phyloP scores from a whole-genome alignment of 2,113 vertebrate genomes.

The Lontra canadensis region DNA sequence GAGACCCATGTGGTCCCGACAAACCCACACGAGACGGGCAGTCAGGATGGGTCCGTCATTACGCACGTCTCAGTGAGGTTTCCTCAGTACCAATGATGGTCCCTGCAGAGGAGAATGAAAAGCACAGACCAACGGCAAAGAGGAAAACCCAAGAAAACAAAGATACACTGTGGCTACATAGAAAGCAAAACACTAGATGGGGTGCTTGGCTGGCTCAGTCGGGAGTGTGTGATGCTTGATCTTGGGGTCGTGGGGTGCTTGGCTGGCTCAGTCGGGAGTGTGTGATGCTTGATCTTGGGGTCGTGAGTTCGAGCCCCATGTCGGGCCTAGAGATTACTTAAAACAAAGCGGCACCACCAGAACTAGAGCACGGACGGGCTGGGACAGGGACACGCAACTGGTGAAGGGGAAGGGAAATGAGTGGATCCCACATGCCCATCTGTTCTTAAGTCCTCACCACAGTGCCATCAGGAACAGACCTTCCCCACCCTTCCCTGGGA shows the following conservation, averaged over 20 bases:
- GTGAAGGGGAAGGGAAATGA: fast-evolving
- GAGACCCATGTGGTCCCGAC: neutral
- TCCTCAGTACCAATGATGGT: fast-evolving
- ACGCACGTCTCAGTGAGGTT: fast-evolving
- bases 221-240: neutral
- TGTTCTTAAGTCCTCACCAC: fast-evolving
- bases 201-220: neutral
- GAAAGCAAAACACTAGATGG: neutral
- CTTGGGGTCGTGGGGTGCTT: neutral
- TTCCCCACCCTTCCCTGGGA: fast-evolving
- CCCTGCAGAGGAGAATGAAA: fast-evolving
- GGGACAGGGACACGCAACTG: fast-evolving
- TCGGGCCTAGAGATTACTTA: neutral
- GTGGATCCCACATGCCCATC: fast-evolving
- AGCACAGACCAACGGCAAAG: no score
- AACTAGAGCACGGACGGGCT: fast-evolving
- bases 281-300: neutral
- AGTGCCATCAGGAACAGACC: fast-evolving
- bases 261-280: neutral
- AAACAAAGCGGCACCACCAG: neutral
- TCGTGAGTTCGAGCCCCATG: neutral
- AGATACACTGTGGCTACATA: fast-evolving
- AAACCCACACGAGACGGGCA: fast-evolving
- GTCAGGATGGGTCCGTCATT: fast-evolving
- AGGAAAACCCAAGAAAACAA: fast-evolving